Evolutionary conservation across 2,888 invertebrate species (phyloP), one percentile per base, ranked within the genome.

Genomic region (Myathropa florea): DNA sequence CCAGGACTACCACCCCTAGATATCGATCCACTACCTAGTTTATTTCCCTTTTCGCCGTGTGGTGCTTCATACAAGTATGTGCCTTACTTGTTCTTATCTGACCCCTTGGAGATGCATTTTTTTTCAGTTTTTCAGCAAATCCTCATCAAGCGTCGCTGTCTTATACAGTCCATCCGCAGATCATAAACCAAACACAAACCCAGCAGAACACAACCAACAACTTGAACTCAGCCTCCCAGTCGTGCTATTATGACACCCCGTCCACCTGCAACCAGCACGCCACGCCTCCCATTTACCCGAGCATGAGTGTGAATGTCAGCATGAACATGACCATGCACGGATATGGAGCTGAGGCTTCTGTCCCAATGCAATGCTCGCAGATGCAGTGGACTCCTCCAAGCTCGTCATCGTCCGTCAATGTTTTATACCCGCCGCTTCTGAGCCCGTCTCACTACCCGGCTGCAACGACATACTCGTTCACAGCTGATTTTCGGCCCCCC

Each of bases 321-420:
- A 98, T 98, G 98, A 98, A 98, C 92, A 98, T 98, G 98, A 98
- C 98, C 78, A 98, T 98, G 96, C 97, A 97, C 88, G 96, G 95
- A 1, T 96, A 95, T 89, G 90, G 93, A 90, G 89, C 93, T 91
- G 91, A 92, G 67, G 90, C 90, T 4, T 89, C 91, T 36, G 90
- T 93, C 85, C 92, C 93, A 55, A 91, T 93, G 92, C 91, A 93
- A 92, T 96, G 96, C 90, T 95, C 96, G 7, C 96, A 96, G 94
- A 95, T 96, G 90, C 96, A 96, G 92, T 96, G 96, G 96, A 95
- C 95, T 87, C 95, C 95, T 84, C 95, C 95, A 89, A 93, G 93
- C 14, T 90, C 94, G 23, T 90, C 94, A 0, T 94, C 95, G 0
- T 94, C 95, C 0, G 94, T 95, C 2, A 95, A 95, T 92, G 95